phyloP scores from a whole-genome alignment of 1,140 invertebrate genomes.

The Caenorhabditis latens region DNA sequence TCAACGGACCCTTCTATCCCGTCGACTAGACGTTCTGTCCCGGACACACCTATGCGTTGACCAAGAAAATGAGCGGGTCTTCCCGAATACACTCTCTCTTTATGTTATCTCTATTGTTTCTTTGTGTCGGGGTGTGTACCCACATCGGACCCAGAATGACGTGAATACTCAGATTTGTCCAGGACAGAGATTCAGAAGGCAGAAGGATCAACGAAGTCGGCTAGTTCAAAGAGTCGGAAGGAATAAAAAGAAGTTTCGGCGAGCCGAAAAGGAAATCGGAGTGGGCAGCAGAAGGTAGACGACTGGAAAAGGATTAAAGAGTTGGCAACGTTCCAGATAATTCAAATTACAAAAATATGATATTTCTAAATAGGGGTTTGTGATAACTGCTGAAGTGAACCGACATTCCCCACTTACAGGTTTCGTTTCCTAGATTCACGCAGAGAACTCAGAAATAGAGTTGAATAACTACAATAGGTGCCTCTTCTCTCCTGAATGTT shows the following conservation, averaged over 20 bases:
- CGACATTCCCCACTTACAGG: too few relatives aligned
- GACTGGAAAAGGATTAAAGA: too few relatives aligned
- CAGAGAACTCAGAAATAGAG: background rate
- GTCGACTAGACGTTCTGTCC: background rate
- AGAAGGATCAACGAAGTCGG: background rate
- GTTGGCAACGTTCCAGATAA: too few relatives aligned
- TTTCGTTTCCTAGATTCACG: too few relatives aligned
- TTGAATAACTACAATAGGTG: background rate
- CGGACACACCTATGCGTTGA: constrained; percentile 45
- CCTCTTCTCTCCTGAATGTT: too few relatives aligned
- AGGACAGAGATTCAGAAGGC: background rate
- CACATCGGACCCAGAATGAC: constrained; percentile 4
- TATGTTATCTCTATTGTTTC: background rate
- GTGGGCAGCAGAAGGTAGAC: too few relatives aligned
- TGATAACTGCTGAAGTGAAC: too few relatives aligned
- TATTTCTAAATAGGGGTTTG: too few relatives aligned
- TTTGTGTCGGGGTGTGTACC: constrained; percentile 3
- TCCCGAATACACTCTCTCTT: background rate
- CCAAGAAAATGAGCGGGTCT: constrained; percentile 11
- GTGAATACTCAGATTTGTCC: background rate
- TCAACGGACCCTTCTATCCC: constrained; percentile 26
- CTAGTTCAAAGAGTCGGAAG: background rate
- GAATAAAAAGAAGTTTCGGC: background rate
- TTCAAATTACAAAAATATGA: too few relatives aligned
- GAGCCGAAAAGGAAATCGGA: too few relatives aligned